Conservation (phyloP, 2,797 vertebrate genomes). For the Poecilia velifera region DNA sequence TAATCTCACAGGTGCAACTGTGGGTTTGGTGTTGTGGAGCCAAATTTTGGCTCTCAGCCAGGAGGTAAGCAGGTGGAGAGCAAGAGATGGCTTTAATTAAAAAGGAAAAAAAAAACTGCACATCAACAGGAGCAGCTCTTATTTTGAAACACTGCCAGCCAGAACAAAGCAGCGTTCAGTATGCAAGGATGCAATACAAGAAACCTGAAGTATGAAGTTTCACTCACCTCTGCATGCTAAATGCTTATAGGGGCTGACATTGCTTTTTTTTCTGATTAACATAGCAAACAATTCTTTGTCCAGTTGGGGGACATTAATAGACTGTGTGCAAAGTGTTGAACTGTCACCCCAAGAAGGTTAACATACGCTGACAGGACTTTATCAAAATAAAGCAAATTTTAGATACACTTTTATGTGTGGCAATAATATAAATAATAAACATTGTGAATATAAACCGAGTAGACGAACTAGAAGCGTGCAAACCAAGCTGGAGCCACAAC, state of each 20-base stretch:
- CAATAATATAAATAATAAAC: background rate
- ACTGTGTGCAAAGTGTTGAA: background rate
- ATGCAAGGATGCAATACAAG: background rate
- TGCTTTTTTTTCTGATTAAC: background rate
- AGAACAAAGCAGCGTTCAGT: background rate
- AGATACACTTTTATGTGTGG: background rate
- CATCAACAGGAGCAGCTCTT: background rate
- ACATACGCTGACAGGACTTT: background rate
- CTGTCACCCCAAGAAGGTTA: background rate
- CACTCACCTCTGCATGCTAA: background rate
- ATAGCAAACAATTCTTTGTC: background rate
- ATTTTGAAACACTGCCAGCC: background rate
- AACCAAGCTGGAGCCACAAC: background rate
- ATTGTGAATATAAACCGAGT: background rate
- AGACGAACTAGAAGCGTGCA: background rate
- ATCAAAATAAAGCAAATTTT: background rate
- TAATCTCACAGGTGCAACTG: background rate
- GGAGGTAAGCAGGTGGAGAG: constrained; percentile 1
- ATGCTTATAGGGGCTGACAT: background rate
- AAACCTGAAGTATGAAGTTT: background rate
- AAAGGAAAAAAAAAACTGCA: background rate
- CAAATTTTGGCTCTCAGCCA: background rate
- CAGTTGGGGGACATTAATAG: background rate
- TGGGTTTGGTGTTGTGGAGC: background rate
- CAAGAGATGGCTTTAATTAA: background rate